These are phyloP conservation scores for Crocallis elinguaria DNA, from an alignment of 2,888 invertebrate species.

Conservation along the genomic window DNA sequence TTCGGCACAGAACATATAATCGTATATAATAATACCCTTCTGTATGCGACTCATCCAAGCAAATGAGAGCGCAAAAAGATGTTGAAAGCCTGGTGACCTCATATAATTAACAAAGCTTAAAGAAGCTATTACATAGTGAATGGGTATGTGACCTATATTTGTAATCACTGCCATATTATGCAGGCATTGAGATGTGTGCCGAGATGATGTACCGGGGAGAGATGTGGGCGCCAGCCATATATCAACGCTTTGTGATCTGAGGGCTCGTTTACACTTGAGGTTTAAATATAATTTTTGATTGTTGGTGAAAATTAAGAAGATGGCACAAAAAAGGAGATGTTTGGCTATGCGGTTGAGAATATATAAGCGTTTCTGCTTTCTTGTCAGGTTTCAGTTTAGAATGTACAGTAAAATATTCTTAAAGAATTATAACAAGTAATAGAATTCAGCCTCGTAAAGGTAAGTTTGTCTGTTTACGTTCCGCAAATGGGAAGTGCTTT, in stretches of 20 bases:
- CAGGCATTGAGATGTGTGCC: constrained; percentile 44
- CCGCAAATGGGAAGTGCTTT: too few species aligned
- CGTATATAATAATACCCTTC: too few species aligned
- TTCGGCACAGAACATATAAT: too few species aligned
- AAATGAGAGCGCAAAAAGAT: not conserved
- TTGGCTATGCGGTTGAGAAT: too few species aligned
- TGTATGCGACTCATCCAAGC: not conserved
- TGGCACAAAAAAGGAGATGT: too few species aligned
- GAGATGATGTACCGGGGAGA: constrained; percentile 35
- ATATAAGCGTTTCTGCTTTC: too few species aligned
- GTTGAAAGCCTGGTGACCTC: not conserved
- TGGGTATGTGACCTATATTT: constrained; percentile 45
- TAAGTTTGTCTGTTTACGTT: too few species aligned
- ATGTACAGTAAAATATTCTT: too few species aligned
- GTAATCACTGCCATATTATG: constrained; percentile 54
- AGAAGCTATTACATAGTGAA: constrained; percentile 32
- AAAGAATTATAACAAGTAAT: too few species aligned
- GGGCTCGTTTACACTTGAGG: constrained; percentile 10
- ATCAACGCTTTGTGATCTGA: constrained; percentile 42
- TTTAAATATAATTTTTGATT: not conserved
- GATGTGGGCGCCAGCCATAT: constrained; percentile 66
- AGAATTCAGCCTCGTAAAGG: too few species aligned
- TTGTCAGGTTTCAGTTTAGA: too few species aligned
- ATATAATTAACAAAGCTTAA: constrained; percentile 14
- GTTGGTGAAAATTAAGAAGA: not conserved